These are phyloP conservation scores for Sturnira hondurensis DNA, from an alignment of 2,113 vertebrate species.

Conservation along the genomic window DNA sequence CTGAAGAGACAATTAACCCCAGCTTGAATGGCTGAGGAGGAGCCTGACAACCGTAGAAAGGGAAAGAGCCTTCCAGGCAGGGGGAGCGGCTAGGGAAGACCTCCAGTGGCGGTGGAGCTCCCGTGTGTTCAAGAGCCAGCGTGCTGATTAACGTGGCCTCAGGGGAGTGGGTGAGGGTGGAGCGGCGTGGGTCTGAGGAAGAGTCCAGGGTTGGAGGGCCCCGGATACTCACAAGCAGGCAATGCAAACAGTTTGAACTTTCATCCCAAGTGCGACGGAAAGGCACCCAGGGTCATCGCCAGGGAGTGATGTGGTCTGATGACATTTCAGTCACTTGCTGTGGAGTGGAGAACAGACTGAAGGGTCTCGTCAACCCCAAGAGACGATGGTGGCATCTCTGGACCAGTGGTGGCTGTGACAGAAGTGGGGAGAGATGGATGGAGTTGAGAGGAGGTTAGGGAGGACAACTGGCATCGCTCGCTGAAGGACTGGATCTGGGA, in stretches of 20 bases:
- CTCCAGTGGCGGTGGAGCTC: not conserved
- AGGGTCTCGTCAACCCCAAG: accelerated
- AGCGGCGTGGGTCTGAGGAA: not conserved
- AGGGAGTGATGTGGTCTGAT: not conserved
- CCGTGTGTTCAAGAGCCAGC: not conserved
- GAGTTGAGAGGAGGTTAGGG: not conserved
- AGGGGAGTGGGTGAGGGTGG: not conserved
- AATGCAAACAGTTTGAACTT: accelerated
- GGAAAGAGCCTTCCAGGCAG: not conserved
- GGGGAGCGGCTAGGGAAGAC: not conserved
- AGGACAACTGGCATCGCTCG: not conserved
- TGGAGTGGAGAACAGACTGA: too few relatives aligned
- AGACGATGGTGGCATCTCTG: not conserved
- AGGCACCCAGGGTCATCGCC: not conserved
- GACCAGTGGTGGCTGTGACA: not conserved
- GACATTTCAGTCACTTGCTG: not conserved
- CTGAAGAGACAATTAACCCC: not conserved
- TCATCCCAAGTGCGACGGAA: not conserved
- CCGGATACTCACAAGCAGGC: not conserved
- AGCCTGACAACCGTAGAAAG: not conserved
- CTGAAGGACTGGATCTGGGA: not conserved
- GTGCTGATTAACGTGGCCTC: accelerated
- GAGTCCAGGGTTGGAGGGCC: accelerated
- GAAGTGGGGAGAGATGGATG: not conserved
- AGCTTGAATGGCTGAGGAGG: not conserved